phyloP scores from a whole-genome alignment of 1,140 invertebrate species.

The Pectinophora gossypiella region DNA sequence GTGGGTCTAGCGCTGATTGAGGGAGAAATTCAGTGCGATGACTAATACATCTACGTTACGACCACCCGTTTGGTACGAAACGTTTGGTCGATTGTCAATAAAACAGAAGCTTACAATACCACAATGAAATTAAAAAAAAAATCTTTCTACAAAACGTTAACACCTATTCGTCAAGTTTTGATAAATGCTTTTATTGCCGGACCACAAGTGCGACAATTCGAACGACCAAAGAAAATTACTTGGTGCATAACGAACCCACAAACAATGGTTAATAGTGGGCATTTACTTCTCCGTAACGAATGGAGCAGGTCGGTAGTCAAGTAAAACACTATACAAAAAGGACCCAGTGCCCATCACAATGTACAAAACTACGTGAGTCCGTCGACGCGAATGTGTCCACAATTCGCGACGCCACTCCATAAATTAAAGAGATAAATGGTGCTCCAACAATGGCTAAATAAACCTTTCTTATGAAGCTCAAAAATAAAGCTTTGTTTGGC shows the following conservation, averaged over 20 bases:
- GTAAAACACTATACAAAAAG: conserved; percentile 25
- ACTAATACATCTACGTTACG: no score
- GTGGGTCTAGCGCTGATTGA: no score
- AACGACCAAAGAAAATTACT: conserved; percentile 53
- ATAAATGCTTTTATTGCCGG: conserved; percentile 42
- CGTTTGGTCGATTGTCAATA: neutral
- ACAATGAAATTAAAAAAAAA: no score
- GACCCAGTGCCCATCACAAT: conserved; percentile 21
- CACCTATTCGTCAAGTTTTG: conserved; percentile 39
- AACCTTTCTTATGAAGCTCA: conserved; percentile 61
- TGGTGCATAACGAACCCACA: conserved; percentile 44
- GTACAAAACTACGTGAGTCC: conserved; percentile 24
- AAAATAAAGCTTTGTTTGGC: conserved; percentile 51
- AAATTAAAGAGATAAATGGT: conserved; percentile 72
- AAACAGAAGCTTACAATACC: neutral
- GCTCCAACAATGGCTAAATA: conserved; percentile 65
- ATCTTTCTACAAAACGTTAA: conserved; percentile 20
- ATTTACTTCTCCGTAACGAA: conserved; percentile 45
- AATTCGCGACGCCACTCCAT: conserved; percentile 60
- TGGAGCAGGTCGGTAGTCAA: conserved; percentile 34
- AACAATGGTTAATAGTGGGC: conserved; percentile 46
- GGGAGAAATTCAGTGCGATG: no score
- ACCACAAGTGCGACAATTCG: conserved; percentile 32
- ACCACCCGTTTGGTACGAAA: neutral
- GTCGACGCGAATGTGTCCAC: conserved; percentile 54